These are phyloP conservation scores for Phoxinus phoxinus DNA, from an alignment of 2,113 vertebrate species.

Conservation along the genomic window DNA sequence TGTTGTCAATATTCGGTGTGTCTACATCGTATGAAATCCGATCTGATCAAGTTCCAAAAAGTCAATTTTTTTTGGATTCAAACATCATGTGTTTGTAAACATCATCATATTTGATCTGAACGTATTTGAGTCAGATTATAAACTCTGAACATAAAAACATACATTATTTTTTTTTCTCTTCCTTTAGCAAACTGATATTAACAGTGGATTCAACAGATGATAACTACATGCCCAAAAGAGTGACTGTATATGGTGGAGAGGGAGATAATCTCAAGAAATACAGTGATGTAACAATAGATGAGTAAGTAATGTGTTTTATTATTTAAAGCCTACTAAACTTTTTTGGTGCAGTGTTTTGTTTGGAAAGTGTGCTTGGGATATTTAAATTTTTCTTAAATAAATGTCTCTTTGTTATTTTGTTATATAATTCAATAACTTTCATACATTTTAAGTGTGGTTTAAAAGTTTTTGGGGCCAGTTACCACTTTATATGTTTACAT, in stretches of 20 bases:
- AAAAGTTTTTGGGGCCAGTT: not conserved
- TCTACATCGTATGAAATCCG: not conserved
- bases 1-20: not conserved
- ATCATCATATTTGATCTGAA: not conserved
- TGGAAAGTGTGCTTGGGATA: not conserved
- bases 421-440: not conserved
- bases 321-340: not conserved
- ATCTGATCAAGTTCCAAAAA: not conserved
- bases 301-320: constrained; percentile 77
- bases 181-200: constrained; percentile 86
- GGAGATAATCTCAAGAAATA: constrained; percentile 93
- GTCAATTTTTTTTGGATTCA: not conserved
- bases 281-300: constrained; percentile 90
- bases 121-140: not conserved
- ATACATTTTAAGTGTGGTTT: not conserved
- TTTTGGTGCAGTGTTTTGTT: not conserved
- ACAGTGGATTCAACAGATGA: constrained; percentile 94
- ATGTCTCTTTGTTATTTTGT: not conserved
- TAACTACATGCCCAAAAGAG: constrained; percentile 96
- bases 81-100: not conserved
- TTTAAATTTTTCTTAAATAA: not conserved
- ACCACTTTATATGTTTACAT: not conserved
- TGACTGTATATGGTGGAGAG: constrained; percentile 90
- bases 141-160: not conserved
- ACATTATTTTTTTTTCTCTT: not conserved